Conservation (phyloP, 92 coral and sea anemone species). For the Umimayanthus kanabou region DNA sequence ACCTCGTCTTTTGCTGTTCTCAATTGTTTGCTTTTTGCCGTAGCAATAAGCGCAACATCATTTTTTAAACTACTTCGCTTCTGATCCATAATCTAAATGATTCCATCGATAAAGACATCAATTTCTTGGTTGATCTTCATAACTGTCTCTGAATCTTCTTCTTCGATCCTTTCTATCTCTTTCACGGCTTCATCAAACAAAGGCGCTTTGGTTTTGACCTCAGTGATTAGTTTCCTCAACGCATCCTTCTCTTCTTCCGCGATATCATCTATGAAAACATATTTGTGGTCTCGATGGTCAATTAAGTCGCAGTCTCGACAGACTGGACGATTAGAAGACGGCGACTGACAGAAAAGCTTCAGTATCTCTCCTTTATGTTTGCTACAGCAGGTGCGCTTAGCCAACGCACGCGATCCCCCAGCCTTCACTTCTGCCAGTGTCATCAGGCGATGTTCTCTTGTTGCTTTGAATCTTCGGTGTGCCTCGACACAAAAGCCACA, state of each 20-base stretch:
- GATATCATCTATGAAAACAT: neutral
- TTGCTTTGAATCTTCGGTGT: too few species aligned
- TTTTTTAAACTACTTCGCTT: neutral
- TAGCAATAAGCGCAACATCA: neutral
- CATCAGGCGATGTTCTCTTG: too few species aligned
- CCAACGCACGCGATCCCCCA: too few species aligned
- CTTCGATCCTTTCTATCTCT: too few species aligned
- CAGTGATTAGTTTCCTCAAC: too few species aligned
- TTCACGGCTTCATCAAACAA: too few species aligned
- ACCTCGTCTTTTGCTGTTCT: neutral
- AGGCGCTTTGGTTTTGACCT: too few species aligned
- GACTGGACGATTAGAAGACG: neutral
- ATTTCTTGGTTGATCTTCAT: neutral
- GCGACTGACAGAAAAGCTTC: slow-evolving; percentile 60
- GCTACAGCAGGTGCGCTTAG: too few species aligned
- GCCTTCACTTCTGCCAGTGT: too few species aligned
- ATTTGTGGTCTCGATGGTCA: neutral
- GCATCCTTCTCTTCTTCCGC: too few species aligned
- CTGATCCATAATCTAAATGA: neutral
- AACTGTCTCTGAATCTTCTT: too few species aligned
- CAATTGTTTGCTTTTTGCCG: neutral
- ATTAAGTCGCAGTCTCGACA: neutral
- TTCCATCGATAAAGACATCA: neutral
- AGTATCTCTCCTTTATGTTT: neutral
- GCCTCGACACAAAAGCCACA: too few species aligned